phyloP scores from a whole-genome alignment of 1,140 invertebrate genomes.

The Potamilus streckersoni region DNA sequence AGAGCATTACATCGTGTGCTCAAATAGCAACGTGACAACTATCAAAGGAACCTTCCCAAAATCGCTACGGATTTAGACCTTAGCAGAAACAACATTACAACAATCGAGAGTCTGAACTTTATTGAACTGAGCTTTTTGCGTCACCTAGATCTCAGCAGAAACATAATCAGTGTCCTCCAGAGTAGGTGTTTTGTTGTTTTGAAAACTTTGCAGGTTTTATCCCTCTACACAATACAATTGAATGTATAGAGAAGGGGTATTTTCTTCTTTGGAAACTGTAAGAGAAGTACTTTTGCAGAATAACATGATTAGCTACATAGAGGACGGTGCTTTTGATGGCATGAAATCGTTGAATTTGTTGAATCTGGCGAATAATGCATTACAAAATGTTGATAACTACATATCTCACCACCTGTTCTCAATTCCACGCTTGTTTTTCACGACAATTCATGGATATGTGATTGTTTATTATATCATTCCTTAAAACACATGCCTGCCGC shows the following conservation, averaged over 20 bases:
- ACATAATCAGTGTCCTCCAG: slow-evolving; percentile 3
- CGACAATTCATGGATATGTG: slow-evolving; percentile 19
- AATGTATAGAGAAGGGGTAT: slow-evolving; percentile 14
- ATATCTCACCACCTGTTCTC: slow-evolving; percentile 12
- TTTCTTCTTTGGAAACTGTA: slow-evolving; percentile 7
- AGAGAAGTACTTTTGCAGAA: slow-evolving; percentile 15
- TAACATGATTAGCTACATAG: slow-evolving; percentile 9
- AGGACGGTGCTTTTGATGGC: slow-evolving; percentile 20
- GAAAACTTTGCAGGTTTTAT: background rate
- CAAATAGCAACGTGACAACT: slow-evolving; percentile 10
- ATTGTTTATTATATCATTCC: slow-evolving; percentile 23
- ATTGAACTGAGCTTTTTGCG: slow-evolving; percentile 5
- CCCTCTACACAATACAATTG: slow-evolving; percentile 10
- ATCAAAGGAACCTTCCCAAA: slow-evolving; percentile 15
- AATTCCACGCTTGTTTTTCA: slow-evolving; percentile 9
- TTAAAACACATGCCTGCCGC: slow-evolving; percentile 1
- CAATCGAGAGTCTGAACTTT: slow-evolving; percentile 12
- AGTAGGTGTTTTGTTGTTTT: slow-evolving; percentile 13
- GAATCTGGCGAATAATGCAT: slow-evolving; percentile 8
- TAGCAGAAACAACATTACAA: slow-evolving; percentile 19
- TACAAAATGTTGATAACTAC: slow-evolving; percentile 19
- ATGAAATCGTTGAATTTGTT: slow-evolving; percentile 13
- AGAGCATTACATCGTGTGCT: slow-evolving; percentile 12
- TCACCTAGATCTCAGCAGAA: slow-evolving; percentile 14
- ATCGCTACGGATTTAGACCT: slow-evolving; percentile 19